Percentiles rank a stretch among this genome's conserved stretches.
Evolutionary conservation across 2,888 invertebrate genomes (phyloP).

Genomic region (Himalopsyche japonica): DNA sequence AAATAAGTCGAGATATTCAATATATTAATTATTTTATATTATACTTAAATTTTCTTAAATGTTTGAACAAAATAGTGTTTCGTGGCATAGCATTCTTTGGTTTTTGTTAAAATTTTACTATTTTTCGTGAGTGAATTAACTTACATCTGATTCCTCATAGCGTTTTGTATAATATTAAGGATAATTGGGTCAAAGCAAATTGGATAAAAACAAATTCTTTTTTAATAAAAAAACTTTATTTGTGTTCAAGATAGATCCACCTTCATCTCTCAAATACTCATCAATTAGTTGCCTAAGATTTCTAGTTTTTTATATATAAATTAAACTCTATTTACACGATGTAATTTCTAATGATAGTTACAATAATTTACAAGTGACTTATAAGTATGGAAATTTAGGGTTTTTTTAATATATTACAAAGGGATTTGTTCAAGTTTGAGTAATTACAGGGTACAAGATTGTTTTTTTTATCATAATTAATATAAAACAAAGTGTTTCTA

Average conservation of each 20-base stretch:
- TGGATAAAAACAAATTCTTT: not conserved
- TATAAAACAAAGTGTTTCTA: not conserved
- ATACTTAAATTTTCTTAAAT: no score
- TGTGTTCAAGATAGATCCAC: constrained; percentile 19
- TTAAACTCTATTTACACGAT: constrained; percentile 29
- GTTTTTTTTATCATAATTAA: not conserved
- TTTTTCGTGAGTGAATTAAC: no score
- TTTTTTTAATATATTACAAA: not conserved
- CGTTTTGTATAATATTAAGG: no score
- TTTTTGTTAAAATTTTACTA: no score
- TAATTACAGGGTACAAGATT: constrained; percentile 1
- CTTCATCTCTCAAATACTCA: constrained; percentile 14
- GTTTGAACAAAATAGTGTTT: no score
- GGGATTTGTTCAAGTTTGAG: not conserved
- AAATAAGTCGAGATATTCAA: no score
- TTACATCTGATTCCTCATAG: no score
- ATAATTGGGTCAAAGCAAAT: no score
- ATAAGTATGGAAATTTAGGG: not conserved
- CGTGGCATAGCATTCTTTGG: no score
- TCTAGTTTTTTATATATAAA: constrained; percentile 23
- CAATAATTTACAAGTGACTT: constrained; percentile 12
- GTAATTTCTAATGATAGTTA: constrained; percentile 1
- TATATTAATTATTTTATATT: no score
- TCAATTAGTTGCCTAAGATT: constrained; percentile 24
- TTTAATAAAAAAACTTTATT: constrained; percentile 27